Base-by-base conservation (phyloP, 2,113 vertebrate species). In the Thryonomys swinderianus region DNA sequence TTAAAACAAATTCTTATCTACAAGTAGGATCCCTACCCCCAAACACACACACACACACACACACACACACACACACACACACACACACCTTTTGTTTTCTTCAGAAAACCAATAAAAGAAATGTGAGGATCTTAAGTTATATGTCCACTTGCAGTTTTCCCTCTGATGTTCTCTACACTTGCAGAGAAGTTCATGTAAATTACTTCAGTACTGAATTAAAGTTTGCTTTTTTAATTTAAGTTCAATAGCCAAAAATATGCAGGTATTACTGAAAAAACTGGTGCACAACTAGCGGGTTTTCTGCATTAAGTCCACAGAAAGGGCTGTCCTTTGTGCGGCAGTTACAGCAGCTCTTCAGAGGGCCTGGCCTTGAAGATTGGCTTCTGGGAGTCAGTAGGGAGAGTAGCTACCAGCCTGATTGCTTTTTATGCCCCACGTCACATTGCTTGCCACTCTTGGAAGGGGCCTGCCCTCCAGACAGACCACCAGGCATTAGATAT, bases 171-270 rank as follows among this genome's bases (percentile, higher is more conserved):
- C 45, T 85, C 40, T 27, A 42, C 7, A 18, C 42, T 30, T 55
- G 16, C n/a, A 73, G 83, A 94, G 30, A 4, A 91, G 34, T 64
- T 71, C 18, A 23, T 59, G 30, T 61, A 80, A 92, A 88, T 74
- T 57, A 66, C 55, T 37, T 73, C 17, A 1, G 62, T 32, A 71
- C 71, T 69, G 45, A 62, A 94, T 90, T 71, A 37, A 62, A 81
- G 81, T 82, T 79, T 83, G 48, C 48, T 51, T 64, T 88, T 95
- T 82, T 59, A 93, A 95, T 91, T 85, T 88, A 37, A n/a, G 34
- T 64, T 93, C 57, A 66, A 87, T 83, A 37, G 17, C 85, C 82
- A 87, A 27, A 30, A 67, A 80, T 0, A 0, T 84, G 57, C 51
- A 90, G 76, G 18, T 95, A 37, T 83, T 93, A 51, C 57, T 79